Percentiles rank a stretch among this genome's conserved stretches.
These are phyloP conservation scores for Tetragonula carbonaria DNA, from an alignment of 2,888 invertebrate species.

Conservation along the genomic window DNA sequence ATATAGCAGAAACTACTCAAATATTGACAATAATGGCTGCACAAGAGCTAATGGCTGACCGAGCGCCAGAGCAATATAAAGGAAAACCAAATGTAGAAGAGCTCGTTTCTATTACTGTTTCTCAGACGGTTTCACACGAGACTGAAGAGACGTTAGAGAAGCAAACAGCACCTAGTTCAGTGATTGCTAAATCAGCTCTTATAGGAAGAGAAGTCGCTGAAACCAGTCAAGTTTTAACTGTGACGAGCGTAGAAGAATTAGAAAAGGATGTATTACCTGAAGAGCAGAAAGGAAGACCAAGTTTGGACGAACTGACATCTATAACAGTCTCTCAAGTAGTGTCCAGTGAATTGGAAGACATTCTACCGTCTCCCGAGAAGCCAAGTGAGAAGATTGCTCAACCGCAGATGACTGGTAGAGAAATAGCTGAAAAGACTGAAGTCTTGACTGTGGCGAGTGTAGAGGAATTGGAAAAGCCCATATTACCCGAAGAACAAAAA, in stretches of 20 bases:
- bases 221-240: constrained; percentile 69
- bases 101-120: constrained; percentile 72
- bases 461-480: constrained; percentile 55
- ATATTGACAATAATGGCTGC: constrained; percentile 71
- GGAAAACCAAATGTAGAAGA: constrained; percentile 74
- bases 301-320: constrained; percentile 70
- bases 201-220: constrained; percentile 79
- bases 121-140: constrained; percentile 74
- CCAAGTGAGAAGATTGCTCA: constrained; percentile 81
- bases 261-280: constrained; percentile 57
- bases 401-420: constrained; percentile 72
- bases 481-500: constrained; percentile 66
- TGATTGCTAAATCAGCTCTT: constrained; percentile 73
- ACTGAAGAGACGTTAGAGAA: constrained; percentile 64
- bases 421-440: constrained; percentile 72
- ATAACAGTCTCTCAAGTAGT: constrained; percentile 69
- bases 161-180: constrained; percentile 50
- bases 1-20: constrained; percentile 77
- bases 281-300: constrained; percentile 64
- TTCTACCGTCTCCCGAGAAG: constrained; percentile 48
- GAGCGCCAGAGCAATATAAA: constrained; percentile 68
- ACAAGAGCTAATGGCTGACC: constrained; percentile 69
- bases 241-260: constrained; percentile 66
- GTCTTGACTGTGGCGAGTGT: constrained; percentile 66
- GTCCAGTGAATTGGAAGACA: constrained; percentile 66